Conservation (phyloP, 2,113 vertebrate genomes). For the Diphyllodes magnificus region DNA sequence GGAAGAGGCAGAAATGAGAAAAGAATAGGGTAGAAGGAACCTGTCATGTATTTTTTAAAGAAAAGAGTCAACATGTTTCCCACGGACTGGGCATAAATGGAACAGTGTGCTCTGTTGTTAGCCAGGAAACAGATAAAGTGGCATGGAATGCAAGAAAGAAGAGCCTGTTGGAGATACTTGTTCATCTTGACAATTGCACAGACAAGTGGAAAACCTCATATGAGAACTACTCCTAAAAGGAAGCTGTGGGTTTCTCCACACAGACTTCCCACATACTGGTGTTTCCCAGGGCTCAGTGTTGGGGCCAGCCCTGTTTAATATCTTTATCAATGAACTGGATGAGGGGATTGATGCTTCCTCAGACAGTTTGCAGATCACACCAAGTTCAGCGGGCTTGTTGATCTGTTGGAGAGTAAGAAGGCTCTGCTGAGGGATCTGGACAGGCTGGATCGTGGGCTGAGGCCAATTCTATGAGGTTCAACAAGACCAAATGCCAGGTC, state of each 20-base stretch:
- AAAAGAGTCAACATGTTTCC: background rate
- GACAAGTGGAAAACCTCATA: background rate
- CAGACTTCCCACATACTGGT: background rate
- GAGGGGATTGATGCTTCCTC: background rate
- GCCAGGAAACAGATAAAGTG: background rate
- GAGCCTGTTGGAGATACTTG: background rate
- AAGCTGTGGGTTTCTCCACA: background rate
- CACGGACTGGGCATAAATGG: background rate
- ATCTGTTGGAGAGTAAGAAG: background rate
- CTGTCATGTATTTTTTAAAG: background rate
- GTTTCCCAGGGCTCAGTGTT: background rate
- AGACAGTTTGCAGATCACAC: background rate
- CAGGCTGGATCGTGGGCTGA: accelerated
- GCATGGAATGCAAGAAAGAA: background rate
- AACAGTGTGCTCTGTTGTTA: background rate
- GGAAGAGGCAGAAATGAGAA: background rate
- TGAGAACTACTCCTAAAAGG: background rate
- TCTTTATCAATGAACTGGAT: background rate
- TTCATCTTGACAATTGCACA: background rate
- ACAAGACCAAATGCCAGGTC: background rate
- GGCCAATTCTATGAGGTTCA: background rate
- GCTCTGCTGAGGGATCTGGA: background rate
- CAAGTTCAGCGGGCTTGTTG: background rate
- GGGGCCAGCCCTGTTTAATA: background rate
- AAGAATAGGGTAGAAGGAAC: background rate